phyloP scores from a whole-genome alignment of 2,797 vertebrate species.

The Myripristis jacobus region DNA sequence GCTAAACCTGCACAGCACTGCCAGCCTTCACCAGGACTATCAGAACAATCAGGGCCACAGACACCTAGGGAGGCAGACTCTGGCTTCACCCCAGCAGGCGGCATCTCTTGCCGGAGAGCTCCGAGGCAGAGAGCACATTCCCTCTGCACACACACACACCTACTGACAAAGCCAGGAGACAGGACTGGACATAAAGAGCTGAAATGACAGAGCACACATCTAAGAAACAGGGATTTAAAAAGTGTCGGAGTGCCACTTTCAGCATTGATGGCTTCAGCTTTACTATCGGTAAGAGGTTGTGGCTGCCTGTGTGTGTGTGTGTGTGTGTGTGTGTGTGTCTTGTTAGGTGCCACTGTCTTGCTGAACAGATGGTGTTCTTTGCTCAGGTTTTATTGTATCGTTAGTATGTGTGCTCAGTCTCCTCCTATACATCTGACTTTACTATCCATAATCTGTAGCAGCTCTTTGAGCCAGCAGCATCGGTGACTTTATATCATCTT shows the following conservation, averaged over 20 bases:
- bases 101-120: slow-evolving; percentile 43
- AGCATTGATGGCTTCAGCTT: slow-evolving; percentile 96
- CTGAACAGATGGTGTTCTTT: slow-evolving; percentile 36
- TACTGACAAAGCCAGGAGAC: slow-evolving; percentile 29
- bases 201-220: slow-evolving; percentile 86
- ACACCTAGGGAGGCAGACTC: slow-evolving; percentile 23
- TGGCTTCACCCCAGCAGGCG: slow-evolving; percentile 7
- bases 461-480: not conserved
- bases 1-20: slow-evolving; percentile 16
- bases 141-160: not conserved
- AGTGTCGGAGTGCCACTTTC: slow-evolving; percentile 93
- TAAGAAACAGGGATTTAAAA: slow-evolving; percentile 93
- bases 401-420: not conserved
- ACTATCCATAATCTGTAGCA: not conserved
- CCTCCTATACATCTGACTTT: not conserved
- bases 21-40: slow-evolving; percentile 35
- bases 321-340: slow-evolving; percentile 5
- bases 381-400: slow-evolving; percentile 24
- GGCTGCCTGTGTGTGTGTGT: not conserved
- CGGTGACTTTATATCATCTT: not conserved
- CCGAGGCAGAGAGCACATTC: not conserved
- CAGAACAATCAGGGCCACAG: slow-evolving; percentile 58
- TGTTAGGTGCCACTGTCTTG: slow-evolving; percentile 4
- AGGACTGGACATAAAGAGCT: not conserved
- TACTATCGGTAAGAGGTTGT: slow-evolving; percentile 93